phyloP scores from a whole-genome alignment of 2,113 vertebrate genomes.

The Gobio gobio region DNA sequence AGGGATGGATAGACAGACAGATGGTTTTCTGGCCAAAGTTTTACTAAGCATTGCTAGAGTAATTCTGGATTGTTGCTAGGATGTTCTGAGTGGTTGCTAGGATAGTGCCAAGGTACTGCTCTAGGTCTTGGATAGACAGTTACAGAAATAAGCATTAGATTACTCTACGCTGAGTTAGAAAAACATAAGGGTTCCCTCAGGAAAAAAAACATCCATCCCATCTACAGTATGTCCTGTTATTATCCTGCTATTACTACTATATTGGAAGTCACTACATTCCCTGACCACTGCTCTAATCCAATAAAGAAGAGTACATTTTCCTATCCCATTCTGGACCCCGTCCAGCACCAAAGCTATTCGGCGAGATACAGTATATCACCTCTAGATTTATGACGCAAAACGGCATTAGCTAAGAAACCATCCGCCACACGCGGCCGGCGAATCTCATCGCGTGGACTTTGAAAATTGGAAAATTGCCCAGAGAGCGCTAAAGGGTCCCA shows the following conservation, averaged over 20 bases:
- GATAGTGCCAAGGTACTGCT: neutral
- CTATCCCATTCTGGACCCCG: constrained; percentile 20
- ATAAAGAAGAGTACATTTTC: constrained; percentile 49
- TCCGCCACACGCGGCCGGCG: constrained; percentile 62
- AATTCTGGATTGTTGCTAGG: neutral
- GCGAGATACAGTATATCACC: constrained; percentile 75
- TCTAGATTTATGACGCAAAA: constrained; percentile 77
- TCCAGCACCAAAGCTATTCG: constrained; percentile 59
- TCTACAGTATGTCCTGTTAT: neutral
- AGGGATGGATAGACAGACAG: too few species aligned
- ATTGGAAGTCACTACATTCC: constrained; percentile 27
- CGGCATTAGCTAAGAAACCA: constrained; percentile 78
- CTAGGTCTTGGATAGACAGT: neutral
- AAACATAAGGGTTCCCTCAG: neutral
- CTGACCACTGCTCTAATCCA: constrained; percentile 38
- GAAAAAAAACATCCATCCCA: neutral
- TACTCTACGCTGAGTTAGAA: neutral
- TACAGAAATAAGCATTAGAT: constrained; percentile 13
- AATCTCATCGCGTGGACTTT: constrained; percentile 59
- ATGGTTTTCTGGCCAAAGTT: neutral
- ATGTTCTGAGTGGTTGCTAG: neutral
- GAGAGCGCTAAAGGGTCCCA: constrained; percentile 73
- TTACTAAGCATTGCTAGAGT: neutral
- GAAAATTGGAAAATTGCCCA: constrained; percentile 80
- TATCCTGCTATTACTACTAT: constrained; percentile 13